A percentile compares a stretch with the other conserved stretches of the same genome.
These are phyloP conservation scores for Xenops minutus DNA, from an alignment of 2,797 vertebrate species.

Conservation along the genomic window DNA sequence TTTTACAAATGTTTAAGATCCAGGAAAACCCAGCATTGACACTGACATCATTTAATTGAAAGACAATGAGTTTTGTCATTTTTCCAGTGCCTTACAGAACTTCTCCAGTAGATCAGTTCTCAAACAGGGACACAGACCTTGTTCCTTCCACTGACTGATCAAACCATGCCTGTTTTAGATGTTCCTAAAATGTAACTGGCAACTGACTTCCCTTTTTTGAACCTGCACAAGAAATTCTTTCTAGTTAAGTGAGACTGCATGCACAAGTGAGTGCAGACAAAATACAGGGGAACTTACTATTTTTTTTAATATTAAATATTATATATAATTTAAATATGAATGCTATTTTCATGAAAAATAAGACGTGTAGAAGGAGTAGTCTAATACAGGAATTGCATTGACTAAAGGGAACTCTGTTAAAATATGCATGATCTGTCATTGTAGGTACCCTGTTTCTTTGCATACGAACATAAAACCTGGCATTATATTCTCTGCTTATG, in stretches of 20 bases:
- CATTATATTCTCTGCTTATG: neutral
- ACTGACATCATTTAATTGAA: neutral
- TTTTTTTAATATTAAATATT: neutral
- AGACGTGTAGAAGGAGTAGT: neutral
- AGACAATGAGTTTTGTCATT: neutral
- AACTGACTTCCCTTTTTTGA: neutral
- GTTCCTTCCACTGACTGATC: neutral
- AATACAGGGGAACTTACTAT: neutral
- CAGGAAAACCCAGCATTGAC: neutral
- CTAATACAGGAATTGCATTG: neutral
- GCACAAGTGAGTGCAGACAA: neutral
- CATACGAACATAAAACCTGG: neutral
- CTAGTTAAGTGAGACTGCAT: neutral
- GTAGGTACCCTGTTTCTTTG: neutral
- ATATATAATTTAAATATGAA: neutral
- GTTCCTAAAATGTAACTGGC: neutral
- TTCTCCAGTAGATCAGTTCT: neutral
- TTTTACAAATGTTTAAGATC: neutral
- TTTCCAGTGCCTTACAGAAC: neutral
- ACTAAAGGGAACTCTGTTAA: neutral
- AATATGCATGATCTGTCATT: neutral
- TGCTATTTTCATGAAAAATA: neutral
- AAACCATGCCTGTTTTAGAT: neutral
- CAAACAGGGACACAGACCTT: neutral
- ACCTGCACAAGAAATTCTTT: neutral